A percentile compares a stretch with the other conserved stretches of the same genome.
These are phyloP conservation scores for Chloroceryle amazona DNA, from an alignment of 2,797 vertebrate species.

Conservation along the genomic window DNA sequence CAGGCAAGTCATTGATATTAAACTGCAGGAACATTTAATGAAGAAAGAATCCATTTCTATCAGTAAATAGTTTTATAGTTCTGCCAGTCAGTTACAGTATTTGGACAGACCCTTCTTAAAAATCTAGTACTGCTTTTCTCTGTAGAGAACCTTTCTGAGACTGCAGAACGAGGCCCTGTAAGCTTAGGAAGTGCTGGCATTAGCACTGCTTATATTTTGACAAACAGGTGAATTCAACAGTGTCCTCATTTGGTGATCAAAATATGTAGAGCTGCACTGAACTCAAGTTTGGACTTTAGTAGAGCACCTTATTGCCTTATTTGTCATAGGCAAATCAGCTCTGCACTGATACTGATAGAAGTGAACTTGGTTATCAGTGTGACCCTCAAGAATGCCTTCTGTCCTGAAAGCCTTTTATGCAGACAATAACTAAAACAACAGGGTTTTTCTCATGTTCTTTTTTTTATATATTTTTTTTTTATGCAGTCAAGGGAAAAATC, in stretches of 20 bases:
- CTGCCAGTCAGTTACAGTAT: not conserved
- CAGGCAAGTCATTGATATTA: not conserved
- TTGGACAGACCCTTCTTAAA: not conserved
- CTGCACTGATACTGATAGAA: not conserved
- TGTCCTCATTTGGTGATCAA: not conserved
- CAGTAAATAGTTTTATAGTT: not conserved
- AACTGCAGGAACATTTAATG: not conserved
- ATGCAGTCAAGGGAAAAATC: not conserved
- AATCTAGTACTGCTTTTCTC: not conserved
- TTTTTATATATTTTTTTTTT: not conserved
- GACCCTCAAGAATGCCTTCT: not conserved
- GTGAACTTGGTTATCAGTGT: not conserved
- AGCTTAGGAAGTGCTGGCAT: not conserved
- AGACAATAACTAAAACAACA: not conserved
- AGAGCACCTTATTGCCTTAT: not conserved
- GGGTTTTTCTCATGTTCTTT: not conserved
- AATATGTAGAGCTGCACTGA: not conserved
- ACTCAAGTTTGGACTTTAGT: not conserved
- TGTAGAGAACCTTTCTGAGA: not conserved
- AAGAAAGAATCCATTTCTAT: not conserved
- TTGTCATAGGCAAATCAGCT: not conserved
- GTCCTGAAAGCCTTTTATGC: too few relatives aligned
- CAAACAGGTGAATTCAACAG: rapidly evolving
- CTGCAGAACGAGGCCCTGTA: not conserved
- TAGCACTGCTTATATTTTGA: not conserved